Evolutionary conservation across 2,113 vertebrate genomes (phyloP).

Genomic region (Poeciliopsis prolifica): DNA sequence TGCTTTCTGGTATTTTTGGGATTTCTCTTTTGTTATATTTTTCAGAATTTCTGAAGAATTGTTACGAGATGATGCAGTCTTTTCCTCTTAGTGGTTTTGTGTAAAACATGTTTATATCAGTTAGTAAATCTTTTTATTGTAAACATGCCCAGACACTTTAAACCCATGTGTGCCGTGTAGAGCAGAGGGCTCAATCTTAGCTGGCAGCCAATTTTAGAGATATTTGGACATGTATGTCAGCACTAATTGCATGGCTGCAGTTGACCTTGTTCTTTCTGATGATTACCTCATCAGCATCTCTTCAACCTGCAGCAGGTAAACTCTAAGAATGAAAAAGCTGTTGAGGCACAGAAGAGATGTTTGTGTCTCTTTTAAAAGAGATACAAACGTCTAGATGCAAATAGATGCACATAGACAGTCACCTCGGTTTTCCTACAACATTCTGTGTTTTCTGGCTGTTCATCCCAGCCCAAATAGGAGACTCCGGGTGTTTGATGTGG

Average conservation of each 20-base stretch:
- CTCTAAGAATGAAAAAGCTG: background rate
- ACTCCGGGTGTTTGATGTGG: constrained; percentile 63
- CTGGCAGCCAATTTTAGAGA: constrained; percentile 55
- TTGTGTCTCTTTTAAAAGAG: too few relatives aligned
- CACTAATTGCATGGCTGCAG: constrained; percentile 46
- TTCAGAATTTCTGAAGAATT: background rate
- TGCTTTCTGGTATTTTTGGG: too few relatives aligned
- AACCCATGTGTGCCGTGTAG: constrained; percentile 17
- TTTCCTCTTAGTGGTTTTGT: constrained; percentile 5
- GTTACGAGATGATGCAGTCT: constrained; percentile 37
- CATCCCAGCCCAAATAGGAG: constrained; percentile 57
- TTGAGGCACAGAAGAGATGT: too few relatives aligned
- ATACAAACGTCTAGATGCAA: too few relatives aligned
- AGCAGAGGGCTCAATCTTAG: constrained; percentile 61
- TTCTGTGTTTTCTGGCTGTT: constrained; percentile 27
- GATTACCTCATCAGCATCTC: constrained; percentile 44
- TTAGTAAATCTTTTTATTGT: background rate
- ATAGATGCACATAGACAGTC: constrained; percentile 29
- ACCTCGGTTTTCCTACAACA: constrained; percentile 44
- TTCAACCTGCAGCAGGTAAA: constrained; percentile 37
- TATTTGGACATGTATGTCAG: constrained; percentile 66
- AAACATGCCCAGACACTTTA: constrained; percentile 20
- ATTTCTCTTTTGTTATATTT: background rate
- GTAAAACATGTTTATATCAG: constrained; percentile 10
- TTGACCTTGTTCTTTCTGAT: constrained; percentile 36